Evolutionary conservation across 2,888 invertebrate genomes (phyloP).

Genomic region (Dysmachus trigonus): DNA sequence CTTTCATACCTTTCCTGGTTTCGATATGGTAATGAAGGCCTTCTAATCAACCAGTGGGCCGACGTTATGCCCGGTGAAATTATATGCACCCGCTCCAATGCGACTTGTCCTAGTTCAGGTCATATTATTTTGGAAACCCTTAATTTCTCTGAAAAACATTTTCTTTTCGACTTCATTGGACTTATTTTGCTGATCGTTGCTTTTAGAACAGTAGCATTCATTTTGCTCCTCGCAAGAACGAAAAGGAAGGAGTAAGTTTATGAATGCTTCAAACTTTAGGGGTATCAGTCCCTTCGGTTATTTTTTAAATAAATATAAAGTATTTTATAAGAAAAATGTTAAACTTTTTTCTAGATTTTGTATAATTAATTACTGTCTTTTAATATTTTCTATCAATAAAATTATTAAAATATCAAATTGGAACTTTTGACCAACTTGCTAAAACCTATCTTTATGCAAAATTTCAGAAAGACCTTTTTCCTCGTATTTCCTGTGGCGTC

Average conservation of each 20-base stretch:
- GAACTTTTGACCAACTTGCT: too few relatives aligned
- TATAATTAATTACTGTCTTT: too few relatives aligned
- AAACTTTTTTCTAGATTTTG: too few relatives aligned
- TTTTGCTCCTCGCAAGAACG: conserved; percentile 76
- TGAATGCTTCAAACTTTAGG: background rate
- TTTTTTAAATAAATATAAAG: too few relatives aligned
- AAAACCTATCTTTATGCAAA: too few relatives aligned
- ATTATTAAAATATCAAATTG: too few relatives aligned
- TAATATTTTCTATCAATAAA: too few relatives aligned
- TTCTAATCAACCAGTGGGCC: conserved; percentile 89
- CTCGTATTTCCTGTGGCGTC: too few relatives aligned
- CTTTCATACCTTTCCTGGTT: conserved; percentile 91
- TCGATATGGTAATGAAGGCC: conserved; percentile 88
- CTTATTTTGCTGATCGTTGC: conserved; percentile 75
- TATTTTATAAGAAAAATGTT: too few relatives aligned
- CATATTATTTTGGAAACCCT: conserved; percentile 80
- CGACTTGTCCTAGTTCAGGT: conserved; percentile 82
- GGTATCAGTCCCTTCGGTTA: too few relatives aligned
- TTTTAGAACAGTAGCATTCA: conserved; percentile 80
- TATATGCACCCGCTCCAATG: conserved; percentile 76
- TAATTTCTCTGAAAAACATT: conserved; percentile 77
- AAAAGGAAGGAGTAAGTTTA: conserved; percentile 67
- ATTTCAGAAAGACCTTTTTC: too few relatives aligned
- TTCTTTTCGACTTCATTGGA: conserved; percentile 76
- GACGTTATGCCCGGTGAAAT: conserved; percentile 78